Base-by-base conservation (phyloP, 2,113 vertebrate species). In the Fulmarus glacialis region DNA sequence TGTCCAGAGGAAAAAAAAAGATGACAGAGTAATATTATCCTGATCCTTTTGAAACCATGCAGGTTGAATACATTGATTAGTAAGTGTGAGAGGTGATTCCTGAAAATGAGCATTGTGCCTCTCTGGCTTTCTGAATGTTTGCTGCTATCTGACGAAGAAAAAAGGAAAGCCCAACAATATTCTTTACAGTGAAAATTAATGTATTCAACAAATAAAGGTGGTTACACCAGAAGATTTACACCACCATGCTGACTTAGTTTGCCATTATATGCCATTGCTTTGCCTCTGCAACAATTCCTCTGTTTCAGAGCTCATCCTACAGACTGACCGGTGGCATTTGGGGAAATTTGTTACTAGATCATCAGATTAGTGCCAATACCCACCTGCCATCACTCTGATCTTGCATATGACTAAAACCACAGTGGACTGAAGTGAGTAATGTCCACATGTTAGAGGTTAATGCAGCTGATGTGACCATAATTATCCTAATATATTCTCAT, bases 201-300 rank as follows among this genome's bases (percentile, higher is more conserved):
- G 3, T 43, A 11, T 78, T 92, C 63, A 21, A 48, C 38, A 80
- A 43, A 70, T 52, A 24, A 50, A 59, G 72, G 13, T 5, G 8
- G 18, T 73, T 91, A 55, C 43, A 88, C 20, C 12, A 30, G 60
- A 80, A 82, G 15, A 74, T 82, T 66, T 70, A 30, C 8, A 36
- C 4, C 1, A 14, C 1, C 3, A 4, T 22, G 34, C 8, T 6
- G 6, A 13, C 9, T 60, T 18, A 43, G 7, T 15, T 91, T 78
- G 9, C 24, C 26, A 1, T 24, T 13, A 4, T 8, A 16, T 43
- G 43, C 11, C 45, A 30, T 17, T 55, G 15, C 9, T 74, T 48
- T 84, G 38, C 12, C 29, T 52, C 15, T 48, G n/a, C 13, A 70
- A 27, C 20, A 5, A 5, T 27, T 84, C 9, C 17, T 42, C 10